phyloP scores from a whole-genome alignment of 2,888 invertebrate species.

The Papilio protenor region DNA sequence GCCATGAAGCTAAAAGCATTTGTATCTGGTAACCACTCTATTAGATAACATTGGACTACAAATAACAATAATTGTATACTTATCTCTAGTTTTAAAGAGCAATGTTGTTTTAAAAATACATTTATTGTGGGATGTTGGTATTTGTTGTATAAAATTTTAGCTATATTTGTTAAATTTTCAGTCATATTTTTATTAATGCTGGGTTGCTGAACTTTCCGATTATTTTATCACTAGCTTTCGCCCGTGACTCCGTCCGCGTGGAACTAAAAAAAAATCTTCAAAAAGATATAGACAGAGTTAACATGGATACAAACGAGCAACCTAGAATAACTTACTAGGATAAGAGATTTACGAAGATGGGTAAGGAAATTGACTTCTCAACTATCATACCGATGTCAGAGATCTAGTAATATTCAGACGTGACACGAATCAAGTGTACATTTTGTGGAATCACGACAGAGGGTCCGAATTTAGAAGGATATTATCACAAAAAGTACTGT shows the following conservation, averaged over 20 bases:
- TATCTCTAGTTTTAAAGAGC: neutral
- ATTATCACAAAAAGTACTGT: too few species aligned
- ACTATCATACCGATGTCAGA: neutral
- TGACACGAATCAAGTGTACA: slow-evolving; percentile 29
- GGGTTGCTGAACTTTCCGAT: too few species aligned
- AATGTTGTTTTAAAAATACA: slow-evolving; percentile 5
- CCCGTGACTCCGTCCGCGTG: too few species aligned
- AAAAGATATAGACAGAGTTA: neutral
- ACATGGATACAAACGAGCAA: neutral
- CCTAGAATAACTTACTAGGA: neutral
- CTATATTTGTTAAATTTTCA: too few species aligned
- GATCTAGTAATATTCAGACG: slow-evolving; percentile 28
- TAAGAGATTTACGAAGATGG: slow-evolving; percentile 11
- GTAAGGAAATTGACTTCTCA: slow-evolving; percentile 21
- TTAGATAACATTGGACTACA: slow-evolving; percentile 16
- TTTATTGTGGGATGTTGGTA: neutral
- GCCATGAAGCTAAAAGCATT: slow-evolving; percentile 25
- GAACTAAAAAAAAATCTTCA: too few species aligned
- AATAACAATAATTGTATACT: slow-evolving; percentile 21
- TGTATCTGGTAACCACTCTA: slow-evolving; percentile 24
- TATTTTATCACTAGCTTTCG: too few species aligned
- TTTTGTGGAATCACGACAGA: slow-evolving; percentile 1
- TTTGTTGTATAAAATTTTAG: too few species aligned
- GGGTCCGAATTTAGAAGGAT: slow-evolving; percentile 13
- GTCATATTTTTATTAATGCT: too few species aligned